Base-by-base conservation (phyloP, 2,797 vertebrate genomes). In the Fringilla coelebs region DNA sequence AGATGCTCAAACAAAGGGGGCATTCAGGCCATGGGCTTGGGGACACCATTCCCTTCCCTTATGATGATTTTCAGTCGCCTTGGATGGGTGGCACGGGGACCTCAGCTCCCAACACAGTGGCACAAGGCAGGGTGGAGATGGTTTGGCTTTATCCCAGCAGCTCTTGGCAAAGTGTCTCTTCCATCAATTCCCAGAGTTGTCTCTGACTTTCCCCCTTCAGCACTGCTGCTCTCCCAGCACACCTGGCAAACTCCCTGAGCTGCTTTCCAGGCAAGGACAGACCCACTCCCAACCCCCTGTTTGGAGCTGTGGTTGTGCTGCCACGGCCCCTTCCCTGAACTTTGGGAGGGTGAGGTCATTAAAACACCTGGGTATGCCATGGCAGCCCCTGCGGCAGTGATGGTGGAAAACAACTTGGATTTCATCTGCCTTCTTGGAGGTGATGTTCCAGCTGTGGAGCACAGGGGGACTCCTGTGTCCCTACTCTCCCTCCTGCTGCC, bases 81-180 rank as follows among this genome's bases (percentile, higher is more conserved):
- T 28, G 31, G 13, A 20, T 19, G 34, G 29, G 40, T 3, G 8
- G 38, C 49, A 31, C 1, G 3, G 70, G 46, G 22, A 81, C 20
- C 9, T 61, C 19, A 13, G 55, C 51, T 70, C 51, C 34, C 0
- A 0, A 29, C 51, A n/a, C 2, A 2, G 10, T 19, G 10, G 52
- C 65, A 32, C 7, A 18, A 58, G 38, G 60, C 79, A 34, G 55
- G 26, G 57, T 29, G 43, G n/a, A 90, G 25, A 2, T 72, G 17
- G 7, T 46, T 95, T 73, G 36, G 71, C 0, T 73, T 73, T 49
- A 24, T 32, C 34, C 31, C 2, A 8, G 28, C 14, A 55, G 14
- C 26, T 52, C 43, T 21, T 62, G 48, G 52, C 32, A 41, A 52
- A 1, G 1, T 34, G 40, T 36, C 34, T 36, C 28, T 77, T 76